phyloP scores from a whole-genome alignment of 2,888 invertebrate species.

The Ethmia dodecea region DNA sequence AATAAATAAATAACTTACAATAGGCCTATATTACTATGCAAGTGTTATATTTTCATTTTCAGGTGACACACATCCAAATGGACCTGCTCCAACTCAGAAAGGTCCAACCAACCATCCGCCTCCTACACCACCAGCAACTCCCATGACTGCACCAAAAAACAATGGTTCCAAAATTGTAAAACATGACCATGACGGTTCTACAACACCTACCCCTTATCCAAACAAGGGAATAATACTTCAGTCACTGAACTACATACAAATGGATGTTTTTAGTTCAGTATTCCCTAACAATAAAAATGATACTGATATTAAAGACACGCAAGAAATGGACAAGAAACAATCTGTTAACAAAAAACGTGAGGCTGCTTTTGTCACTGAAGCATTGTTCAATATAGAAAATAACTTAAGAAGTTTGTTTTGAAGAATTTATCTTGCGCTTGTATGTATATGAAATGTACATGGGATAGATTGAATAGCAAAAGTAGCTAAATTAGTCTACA shows the following conservation, averaged over 20 bases:
- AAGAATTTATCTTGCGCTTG: too few species aligned
- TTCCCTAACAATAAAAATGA: constrained; percentile 41
- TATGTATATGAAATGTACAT: constrained; percentile 14
- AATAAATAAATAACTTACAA: too few species aligned
- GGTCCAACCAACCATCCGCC: constrained; percentile 21
- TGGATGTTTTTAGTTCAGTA: constrained; percentile 66
- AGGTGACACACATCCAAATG: constrained; percentile 41
- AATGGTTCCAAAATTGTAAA: neutral
- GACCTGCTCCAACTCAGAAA: constrained; percentile 26
- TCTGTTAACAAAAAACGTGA: constrained; percentile 34
- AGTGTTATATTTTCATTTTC: constrained; percentile 17
- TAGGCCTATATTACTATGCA: neutral
- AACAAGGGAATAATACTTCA: constrained; percentile 61
- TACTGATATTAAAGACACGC: constrained; percentile 12
- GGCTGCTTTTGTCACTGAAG: constrained; percentile 50
- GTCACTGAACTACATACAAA: constrained; percentile 69
- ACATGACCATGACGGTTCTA: constrained; percentile 21
- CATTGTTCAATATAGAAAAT: constrained; percentile 59
- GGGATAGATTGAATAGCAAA: constrained; percentile 14
- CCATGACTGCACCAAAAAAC: neutral
- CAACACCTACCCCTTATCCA: constrained; percentile 58
- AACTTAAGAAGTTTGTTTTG: constrained; percentile 68
- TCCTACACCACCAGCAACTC: constrained; percentile 16
- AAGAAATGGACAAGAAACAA: constrained; percentile 26
- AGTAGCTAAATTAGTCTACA: too few species aligned